phyloP scores from a whole-genome alignment of 1,140 invertebrate genomes.

The Penaeus chinensis region DNA sequence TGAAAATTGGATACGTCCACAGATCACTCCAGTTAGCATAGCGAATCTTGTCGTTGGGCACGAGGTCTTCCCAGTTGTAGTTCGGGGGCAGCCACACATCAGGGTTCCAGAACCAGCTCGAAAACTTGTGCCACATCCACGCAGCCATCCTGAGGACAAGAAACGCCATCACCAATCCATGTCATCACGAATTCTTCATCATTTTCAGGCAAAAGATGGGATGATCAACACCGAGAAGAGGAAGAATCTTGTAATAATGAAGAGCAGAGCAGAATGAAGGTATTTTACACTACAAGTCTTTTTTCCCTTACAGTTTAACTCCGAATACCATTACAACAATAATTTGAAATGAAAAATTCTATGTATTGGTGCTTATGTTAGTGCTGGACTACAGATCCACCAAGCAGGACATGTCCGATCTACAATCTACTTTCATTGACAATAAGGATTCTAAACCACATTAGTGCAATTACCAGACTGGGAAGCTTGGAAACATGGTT shows the following conservation, averaged over 20 bases:
- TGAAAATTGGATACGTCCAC: conserved; percentile 64
- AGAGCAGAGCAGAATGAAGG: no score
- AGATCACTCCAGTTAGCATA: conserved; percentile 87
- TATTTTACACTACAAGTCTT: no score
- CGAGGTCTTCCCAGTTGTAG: conserved; percentile 87
- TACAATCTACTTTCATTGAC: no score
- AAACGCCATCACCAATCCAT: conserved; percentile 56
- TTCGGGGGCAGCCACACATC: conserved; percentile 74
- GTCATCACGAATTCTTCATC: neutral
- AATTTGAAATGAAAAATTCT: no score
- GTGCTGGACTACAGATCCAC: no score
- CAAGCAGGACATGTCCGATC: no score
- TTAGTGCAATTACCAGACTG: no score
- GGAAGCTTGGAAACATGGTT: no score
- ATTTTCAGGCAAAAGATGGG: conserved; percentile 20
- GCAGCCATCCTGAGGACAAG: conserved; percentile 56
- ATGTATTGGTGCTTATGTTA: no score
- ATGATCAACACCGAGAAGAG: conserved; percentile 1
- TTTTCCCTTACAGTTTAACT: no score
- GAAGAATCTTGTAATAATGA: neutral
- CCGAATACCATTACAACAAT: no score
- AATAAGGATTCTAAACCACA: no score
- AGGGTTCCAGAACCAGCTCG: conserved; percentile 63
- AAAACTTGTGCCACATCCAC: conserved; percentile 62
- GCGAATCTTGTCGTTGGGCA: conserved; percentile 80